These are phyloP conservation scores for Dasyornis broadbenti DNA, from an alignment of 2,113 vertebrate species.

Conservation along the genomic window DNA sequence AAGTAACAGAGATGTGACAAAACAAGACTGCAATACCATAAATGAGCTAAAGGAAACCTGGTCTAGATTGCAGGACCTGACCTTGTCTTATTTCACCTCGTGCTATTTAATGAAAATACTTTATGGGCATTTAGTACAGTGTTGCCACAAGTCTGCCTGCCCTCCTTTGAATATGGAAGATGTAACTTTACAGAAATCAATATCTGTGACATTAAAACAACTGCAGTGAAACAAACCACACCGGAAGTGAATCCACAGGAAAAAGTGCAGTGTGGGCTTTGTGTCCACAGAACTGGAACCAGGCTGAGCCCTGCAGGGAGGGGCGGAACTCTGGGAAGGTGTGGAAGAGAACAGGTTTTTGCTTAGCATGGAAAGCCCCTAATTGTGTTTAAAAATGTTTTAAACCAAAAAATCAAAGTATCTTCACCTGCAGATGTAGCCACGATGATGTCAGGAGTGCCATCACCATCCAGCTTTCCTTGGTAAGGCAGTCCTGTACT, in stretches of 20 bases:
- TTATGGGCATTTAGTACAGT: not conserved
- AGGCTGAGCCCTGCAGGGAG: not conserved
- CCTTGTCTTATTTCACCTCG: not conserved
- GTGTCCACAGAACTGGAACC: not conserved
- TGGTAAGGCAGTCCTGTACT: not conserved
- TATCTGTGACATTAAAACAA: not conserved
- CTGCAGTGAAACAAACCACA: not conserved
- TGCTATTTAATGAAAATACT: not conserved
- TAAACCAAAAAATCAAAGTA: not conserved
- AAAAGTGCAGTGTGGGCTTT: not conserved
- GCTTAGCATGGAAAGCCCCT: not conserved
- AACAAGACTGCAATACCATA: not conserved
- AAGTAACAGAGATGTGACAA: not conserved
- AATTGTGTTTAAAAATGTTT: not conserved
- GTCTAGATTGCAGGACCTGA: not conserved
- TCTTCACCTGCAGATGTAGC: not conserved
- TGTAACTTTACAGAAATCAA: not conserved
- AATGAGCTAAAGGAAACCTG: not conserved
- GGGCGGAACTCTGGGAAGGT: not conserved
- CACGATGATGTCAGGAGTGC: not conserved
- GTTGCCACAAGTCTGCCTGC: not conserved
- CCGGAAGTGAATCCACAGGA: not conserved
- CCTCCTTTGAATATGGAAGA: not conserved
- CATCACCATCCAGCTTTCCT: not conserved
- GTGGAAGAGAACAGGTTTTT: not conserved